A percentile compares a stretch with the other conserved stretches of the same genome.
These are phyloP conservation scores for Axinella damicornis DNA, from an alignment of 37 sponge, comb jelly and placozoan genomes.

Conservation along the genomic window DNA sequence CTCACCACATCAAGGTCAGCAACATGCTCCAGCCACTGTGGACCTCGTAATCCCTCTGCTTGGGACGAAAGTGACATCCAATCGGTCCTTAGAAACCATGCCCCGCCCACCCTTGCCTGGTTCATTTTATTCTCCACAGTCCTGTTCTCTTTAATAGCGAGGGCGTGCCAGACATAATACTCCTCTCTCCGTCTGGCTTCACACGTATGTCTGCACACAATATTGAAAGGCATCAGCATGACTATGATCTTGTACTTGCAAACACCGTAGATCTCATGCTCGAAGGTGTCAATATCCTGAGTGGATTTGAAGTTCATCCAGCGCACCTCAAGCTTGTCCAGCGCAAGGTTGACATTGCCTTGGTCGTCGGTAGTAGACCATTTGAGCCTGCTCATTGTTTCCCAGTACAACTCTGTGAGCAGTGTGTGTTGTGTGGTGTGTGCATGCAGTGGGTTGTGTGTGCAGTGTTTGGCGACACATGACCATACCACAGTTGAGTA, in stretches of 20 bases:
- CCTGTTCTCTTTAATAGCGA: constrained; percentile 46
- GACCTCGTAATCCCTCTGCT: background rate
- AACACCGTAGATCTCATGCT: constrained; percentile 12
- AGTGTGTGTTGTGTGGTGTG: background rate
- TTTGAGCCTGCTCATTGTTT: constrained; percentile 7
- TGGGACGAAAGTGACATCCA: constrained; percentile 15
- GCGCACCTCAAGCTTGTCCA: background rate
- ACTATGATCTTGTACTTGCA: constrained; percentile 1
- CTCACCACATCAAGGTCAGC: background rate
- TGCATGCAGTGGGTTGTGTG: no score
- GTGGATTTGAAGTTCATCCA: constrained; percentile 27
- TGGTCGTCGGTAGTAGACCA: constrained; percentile 39
- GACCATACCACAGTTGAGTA: no score
- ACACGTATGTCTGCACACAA: constrained; percentile 45
- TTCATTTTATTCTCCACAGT: constrained; percentile 45
- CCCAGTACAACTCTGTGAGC: constrained; percentile 20
- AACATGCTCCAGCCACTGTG: constrained; percentile 24
- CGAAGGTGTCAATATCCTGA: constrained; percentile 20
- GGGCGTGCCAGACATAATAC: constrained; percentile 56
- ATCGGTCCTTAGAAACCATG: constrained; percentile 38
- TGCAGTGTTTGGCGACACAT: no score
- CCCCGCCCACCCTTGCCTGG: constrained; percentile 39
- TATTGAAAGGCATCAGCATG: constrained; percentile 25
- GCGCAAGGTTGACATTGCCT: constrained; percentile 34
- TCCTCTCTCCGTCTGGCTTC: background rate